Conservation (phyloP, 2,888 invertebrate species). For the Tachina grossa region DNA sequence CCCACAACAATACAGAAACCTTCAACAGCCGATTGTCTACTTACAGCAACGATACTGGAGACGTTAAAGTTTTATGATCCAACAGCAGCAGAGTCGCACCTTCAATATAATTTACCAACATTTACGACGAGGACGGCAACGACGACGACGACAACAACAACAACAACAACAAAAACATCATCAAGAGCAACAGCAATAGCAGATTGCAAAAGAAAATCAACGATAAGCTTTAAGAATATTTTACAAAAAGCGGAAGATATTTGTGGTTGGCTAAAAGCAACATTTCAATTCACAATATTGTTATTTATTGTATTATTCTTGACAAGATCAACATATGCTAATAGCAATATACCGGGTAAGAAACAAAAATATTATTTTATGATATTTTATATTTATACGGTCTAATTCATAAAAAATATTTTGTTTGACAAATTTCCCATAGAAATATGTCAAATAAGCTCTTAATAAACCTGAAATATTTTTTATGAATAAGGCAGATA, state of each 20-base stretch:
- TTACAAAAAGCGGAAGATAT: conserved; percentile 64
- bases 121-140: conserved; percentile 19
- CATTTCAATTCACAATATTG: conserved; percentile 78
- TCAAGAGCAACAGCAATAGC: conserved; percentile 12
- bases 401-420: no score
- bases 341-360: conserved; percentile 83
- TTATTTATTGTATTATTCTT: conserved; percentile 77
- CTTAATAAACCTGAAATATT: no score
- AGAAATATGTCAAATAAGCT: no score
- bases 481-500: no score
- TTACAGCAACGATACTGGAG: conserved; percentile 71
- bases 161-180: background rate
- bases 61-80: conserved; percentile 69
- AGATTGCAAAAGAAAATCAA: conserved; percentile 41
- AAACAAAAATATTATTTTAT: conserved; percentile 15
- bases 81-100: conserved; percentile 60
- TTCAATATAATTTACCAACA: conserved; percentile 61
- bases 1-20: conserved; percentile 56
- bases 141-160: background rate
- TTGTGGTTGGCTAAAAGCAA: conserved; percentile 75
- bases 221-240: conserved; percentile 50
- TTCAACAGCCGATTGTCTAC: conserved; percentile 58
- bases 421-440: no score
- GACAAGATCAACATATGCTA: conserved; percentile 80
- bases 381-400: background rate